These are phyloP conservation scores for Lates calcarifer DNA, from an alignment of 2,113 vertebrate species.

Conservation along the genomic window DNA sequence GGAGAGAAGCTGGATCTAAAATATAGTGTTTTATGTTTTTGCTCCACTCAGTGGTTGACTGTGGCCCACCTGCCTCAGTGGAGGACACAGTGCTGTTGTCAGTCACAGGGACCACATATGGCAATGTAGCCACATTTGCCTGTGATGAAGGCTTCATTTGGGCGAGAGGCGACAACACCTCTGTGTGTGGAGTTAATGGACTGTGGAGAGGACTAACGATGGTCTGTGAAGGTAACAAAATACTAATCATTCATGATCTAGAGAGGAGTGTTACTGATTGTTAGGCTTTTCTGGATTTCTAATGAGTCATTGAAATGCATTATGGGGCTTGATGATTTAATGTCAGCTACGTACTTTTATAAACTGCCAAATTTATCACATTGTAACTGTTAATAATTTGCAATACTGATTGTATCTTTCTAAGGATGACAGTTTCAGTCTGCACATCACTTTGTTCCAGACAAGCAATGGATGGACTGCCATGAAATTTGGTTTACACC, in stretches of 20 bases:
- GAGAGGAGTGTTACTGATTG: no score
- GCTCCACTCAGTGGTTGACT: conserved; percentile 79
- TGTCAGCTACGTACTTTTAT: no score
- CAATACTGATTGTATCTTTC: neutral
- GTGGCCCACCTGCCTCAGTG: conserved; percentile 70
- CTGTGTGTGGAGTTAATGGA: conserved; percentile 80
- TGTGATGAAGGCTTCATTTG: conserved; percentile 80
- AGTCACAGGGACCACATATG: conserved; percentile 71
- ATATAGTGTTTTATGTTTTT: neutral
- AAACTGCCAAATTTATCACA: no score
- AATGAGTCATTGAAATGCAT: no score
- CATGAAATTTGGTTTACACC: neutral
- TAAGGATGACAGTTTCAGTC: neutral
- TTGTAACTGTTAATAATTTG: neutral
- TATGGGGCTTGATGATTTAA: no score
- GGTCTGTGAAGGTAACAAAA: conserved; percentile 84
- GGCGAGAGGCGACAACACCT: conserved; percentile 73
- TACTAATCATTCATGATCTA: neutral
- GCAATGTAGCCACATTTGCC: conserved; percentile 65
- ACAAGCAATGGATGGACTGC: neutral
- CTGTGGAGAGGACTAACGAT: conserved; percentile 75
- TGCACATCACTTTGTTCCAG: neutral
- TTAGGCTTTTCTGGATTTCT: no score
- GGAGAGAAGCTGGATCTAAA: conserved; percentile 6
- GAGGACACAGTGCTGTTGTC: conserved; percentile 50